Percentiles rank a stretch among this genome's conserved stretches.
These are phyloP conservation scores for Phyllostomus discolor DNA, from an alignment of 2,113 vertebrate genomes.

Conservation along the genomic window DNA sequence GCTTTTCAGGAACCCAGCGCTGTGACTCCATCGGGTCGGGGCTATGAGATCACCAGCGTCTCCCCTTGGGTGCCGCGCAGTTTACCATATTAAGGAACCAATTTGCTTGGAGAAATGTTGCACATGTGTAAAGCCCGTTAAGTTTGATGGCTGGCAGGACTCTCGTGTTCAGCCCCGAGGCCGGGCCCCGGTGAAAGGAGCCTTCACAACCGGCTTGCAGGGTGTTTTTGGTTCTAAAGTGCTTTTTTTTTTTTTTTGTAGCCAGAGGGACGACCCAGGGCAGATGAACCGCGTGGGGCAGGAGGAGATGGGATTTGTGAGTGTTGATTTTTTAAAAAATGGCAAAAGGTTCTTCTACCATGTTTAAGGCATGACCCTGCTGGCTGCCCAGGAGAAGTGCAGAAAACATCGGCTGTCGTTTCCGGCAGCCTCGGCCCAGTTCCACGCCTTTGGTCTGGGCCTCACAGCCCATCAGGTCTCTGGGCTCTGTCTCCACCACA, in stretches of 20 bases:
- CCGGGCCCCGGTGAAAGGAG: not conserved
- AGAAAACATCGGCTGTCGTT: not conserved
- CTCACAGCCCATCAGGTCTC: not conserved
- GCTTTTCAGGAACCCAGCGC: constrained; percentile 67
- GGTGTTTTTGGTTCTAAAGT: not conserved
- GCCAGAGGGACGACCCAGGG: not conserved
- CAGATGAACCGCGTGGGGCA: not conserved
- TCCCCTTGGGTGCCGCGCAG: constrained; percentile 67
- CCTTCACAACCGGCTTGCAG: not conserved
- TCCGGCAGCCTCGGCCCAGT: not conserved
- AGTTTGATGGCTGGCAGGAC: constrained; percentile 69
- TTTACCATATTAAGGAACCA: constrained; percentile 76
- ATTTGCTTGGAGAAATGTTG: constrained; percentile 76
- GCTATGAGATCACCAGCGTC: constrained; percentile 77
- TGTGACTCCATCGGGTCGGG: constrained; percentile 74
- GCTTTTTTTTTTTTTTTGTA: not conserved
- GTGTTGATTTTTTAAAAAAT: not conserved
- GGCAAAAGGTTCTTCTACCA: not conserved
- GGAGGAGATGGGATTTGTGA: not conserved
- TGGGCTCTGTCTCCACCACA: not conserved
- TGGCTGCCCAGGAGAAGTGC: not conserved
- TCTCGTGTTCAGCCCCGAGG: constrained; percentile 60
- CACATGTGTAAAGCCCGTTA: constrained; percentile 71
- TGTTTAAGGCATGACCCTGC: not conserved
- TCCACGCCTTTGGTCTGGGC: not conserved